Evolutionary conservation across 2,888 invertebrate genomes (phyloP), one percentile per base, ranked within the genome.

Genomic region (Apamea crenata): DNA sequence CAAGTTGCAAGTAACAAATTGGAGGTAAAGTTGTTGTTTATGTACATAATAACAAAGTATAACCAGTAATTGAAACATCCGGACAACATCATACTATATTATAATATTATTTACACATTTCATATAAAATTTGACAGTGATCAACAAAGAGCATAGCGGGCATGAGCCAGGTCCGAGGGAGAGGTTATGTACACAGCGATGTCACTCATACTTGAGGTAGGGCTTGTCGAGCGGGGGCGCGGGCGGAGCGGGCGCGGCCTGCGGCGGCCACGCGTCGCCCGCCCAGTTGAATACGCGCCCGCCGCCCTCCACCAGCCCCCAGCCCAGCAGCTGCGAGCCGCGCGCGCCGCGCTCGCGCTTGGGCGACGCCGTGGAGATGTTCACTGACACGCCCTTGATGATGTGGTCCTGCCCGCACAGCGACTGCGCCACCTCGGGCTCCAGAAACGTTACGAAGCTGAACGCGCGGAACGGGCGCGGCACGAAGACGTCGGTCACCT

Each of bases 331-430:
- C 74, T 69, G 82, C 36, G 89, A 88, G 65, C 84, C 83, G 32
- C 83, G 86, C 47, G 82, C 85, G 25, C 93, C 93, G 53, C 97
- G 96, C 88, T 98, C 98, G 87, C 97, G 98, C 95, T 99, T 99
- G 29, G 99, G 99, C 47, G 98, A 98, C 47, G 99, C 99, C 91
- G 98, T 98, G 40, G 98, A 98, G 83, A 99, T 98, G 95, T 98
- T 98, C 69, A 99, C 98, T 25, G 98, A 98, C 75, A 99, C 98
- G 77, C 98, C 98, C 94, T 98, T 98, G 83, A 98, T 98, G 87
- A 98, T 98, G 93, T 98, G 98, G 96, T 98, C 98, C 93, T 98
- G 98, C 0, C 98, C 98, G 91, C 98, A 98, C 61, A 98, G 96
- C 32, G 97, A 97, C 93, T 98, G 98, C 16, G 98, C 98, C 78